A percentile compares a stretch with the other conserved stretches of the same genome.
Evolutionary conservation across 2,113 vertebrate species (phyloP).

Genomic region (Reinhardtius hippoglossoides): DNA sequence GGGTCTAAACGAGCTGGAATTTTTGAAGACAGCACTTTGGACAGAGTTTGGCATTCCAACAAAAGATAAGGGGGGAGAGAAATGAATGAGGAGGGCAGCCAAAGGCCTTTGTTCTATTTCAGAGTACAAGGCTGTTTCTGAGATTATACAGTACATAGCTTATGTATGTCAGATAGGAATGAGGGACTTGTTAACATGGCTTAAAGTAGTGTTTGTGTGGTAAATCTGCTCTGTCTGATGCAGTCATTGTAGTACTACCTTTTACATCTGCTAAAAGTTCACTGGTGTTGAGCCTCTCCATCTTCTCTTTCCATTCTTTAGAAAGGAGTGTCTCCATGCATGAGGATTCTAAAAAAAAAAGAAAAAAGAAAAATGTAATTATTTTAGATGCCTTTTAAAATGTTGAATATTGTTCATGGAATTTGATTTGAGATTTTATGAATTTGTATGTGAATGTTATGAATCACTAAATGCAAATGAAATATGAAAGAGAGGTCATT

Average conservation of each 20-base stretch:
- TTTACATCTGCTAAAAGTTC: slow-evolving; percentile 98
- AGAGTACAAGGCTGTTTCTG: slow-evolving; percentile 59
- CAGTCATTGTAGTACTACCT: slow-evolving; percentile 83
- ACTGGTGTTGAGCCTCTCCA: slow-evolving; percentile 96
- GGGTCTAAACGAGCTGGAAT: slow-evolving; percentile 56
- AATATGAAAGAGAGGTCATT: slow-evolving; percentile 33
- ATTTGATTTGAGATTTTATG: neutral
- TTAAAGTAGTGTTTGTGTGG: slow-evolving; percentile 17
- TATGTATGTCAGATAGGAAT: slow-evolving; percentile 60
- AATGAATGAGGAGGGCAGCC: slow-evolving; percentile 69
- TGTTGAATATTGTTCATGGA: too few species aligned
- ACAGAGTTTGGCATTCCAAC: slow-evolving; percentile 65
- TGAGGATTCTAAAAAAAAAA: slow-evolving; percentile 86
- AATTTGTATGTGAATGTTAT: slow-evolving; percentile 4
- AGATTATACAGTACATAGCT: slow-evolving; percentile 57
- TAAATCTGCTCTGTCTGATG: slow-evolving; percentile 7
- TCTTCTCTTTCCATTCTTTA: slow-evolving; percentile 99
- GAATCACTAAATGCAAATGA: slow-evolving; percentile 37
- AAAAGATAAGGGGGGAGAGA: slow-evolving; percentile 69
- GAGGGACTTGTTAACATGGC: slow-evolving; percentile 39
- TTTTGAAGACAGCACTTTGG: slow-evolving; percentile 63
- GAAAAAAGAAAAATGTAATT: neutral
- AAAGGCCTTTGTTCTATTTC: slow-evolving; percentile 74
- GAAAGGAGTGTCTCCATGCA: slow-evolving; percentile 99
- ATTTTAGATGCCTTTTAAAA: neutral